Evolutionary conservation across 1,140 invertebrate genomes (phyloP).

Genomic region (Drosophila watanabei): DNA sequence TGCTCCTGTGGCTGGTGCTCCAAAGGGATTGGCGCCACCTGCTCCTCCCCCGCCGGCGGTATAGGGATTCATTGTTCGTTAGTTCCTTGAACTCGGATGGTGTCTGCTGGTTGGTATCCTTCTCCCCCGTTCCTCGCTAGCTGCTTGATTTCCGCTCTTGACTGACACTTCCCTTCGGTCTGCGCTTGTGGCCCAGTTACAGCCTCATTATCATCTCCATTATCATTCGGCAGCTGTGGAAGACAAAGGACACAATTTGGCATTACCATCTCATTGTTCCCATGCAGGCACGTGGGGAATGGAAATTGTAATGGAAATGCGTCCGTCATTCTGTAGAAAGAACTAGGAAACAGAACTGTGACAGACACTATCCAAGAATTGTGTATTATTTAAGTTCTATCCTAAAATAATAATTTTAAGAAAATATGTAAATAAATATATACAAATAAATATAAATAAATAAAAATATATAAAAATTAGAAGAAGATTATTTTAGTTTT

Average conservation of each 20-base stretch:
- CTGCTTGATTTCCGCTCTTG: constrained; percentile 21
- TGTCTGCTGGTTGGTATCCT: constrained; percentile 12
- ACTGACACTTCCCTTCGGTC: constrained; percentile 45
- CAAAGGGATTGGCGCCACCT: constrained; percentile 74
- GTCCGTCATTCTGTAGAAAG: neutral
- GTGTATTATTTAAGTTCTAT: neutral
- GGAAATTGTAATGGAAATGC: constrained; percentile 1
- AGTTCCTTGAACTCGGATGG: constrained; percentile 44
- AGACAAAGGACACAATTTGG: constrained; percentile 29
- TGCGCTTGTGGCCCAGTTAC: constrained; percentile 45
- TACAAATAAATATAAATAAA: no score
- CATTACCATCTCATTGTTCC: constrained; percentile 34
- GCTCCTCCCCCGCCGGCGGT: constrained; percentile 50
- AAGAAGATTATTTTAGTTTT: no score
- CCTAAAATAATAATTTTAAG: no score
- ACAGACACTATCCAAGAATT: neutral
- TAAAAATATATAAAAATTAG: no score
- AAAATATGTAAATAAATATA: no score
- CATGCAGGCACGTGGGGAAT: neutral
- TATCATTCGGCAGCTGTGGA: constrained; percentile 52
- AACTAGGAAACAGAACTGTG: neutral
- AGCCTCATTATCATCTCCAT: constrained; percentile 51
- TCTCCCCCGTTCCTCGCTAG: constrained; percentile 7
- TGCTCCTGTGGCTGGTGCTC: constrained; percentile 50
- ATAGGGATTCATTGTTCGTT: constrained; percentile 73